phyloP scores from a whole-genome alignment of 2,797 vertebrate genomes.

The Sternotherus odoratus region DNA sequence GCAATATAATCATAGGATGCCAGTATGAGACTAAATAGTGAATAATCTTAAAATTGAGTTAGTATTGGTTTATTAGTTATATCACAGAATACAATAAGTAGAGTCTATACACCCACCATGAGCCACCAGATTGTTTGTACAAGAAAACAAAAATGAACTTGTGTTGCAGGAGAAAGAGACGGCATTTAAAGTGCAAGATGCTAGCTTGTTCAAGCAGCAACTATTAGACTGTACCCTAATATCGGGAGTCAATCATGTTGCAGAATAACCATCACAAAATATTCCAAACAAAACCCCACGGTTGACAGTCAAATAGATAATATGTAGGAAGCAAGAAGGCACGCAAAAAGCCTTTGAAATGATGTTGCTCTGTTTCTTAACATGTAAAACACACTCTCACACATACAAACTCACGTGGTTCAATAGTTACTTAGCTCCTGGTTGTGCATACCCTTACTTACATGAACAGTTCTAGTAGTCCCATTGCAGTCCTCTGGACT shows the following conservation, averaged over 20 bases:
- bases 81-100: neutral
- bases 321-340: neutral
- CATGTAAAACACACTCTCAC: neutral
- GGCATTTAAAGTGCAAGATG: neutral
- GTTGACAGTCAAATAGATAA: neutral
- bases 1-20: neutral
- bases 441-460: neutral
- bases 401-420: neutral
- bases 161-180: neutral
- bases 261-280: slow-evolving; percentile 36
- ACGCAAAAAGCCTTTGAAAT: neutral
- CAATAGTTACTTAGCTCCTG: neutral
- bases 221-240: neutral
- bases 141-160: neutral
- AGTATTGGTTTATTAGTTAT: neutral
- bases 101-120: neutral
- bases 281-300: neutral
- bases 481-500: neutral
- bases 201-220: neutral
- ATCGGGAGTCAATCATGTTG: neutral
- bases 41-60: slow-evolving; percentile 52
- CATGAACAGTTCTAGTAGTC: neutral
- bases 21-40: neutral
- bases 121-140: neutral
- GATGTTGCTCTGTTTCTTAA: slow-evolving; percentile 22